Conservation (phyloP, 2,888 invertebrate species). For the Biston betularia region DNA sequence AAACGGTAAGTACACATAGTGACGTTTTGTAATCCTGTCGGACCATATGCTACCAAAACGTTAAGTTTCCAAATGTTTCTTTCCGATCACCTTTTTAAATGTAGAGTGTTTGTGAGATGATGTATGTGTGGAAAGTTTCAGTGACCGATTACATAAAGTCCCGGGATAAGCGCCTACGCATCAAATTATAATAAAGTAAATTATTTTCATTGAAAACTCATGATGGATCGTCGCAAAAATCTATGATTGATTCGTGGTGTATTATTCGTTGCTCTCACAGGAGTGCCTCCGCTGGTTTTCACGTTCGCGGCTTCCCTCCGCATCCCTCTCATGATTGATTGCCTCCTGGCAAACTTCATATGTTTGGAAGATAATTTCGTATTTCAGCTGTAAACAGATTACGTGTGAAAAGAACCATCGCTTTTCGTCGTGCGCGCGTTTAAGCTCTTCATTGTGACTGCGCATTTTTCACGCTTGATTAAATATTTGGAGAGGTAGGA, state of each 20-base stretch:
- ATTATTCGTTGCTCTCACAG: slow-evolving; percentile 82
- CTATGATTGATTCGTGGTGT: slow-evolving; percentile 85
- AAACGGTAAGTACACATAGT: no score
- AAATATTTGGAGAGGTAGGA: slow-evolving; percentile 47
- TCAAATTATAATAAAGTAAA: slow-evolving; percentile 51
- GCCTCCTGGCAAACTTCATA: slow-evolving; percentile 81
- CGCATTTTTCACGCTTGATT: slow-evolving; percentile 66
- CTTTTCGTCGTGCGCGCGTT: slow-evolving; percentile 59
- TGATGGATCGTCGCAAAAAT: slow-evolving; percentile 83
- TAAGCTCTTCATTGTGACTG: slow-evolving; percentile 70
- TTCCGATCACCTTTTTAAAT: slow-evolving; percentile 4
- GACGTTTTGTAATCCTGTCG: not conserved
- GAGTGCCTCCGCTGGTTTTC: slow-evolving; percentile 77
- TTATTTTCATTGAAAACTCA: slow-evolving; percentile 77
- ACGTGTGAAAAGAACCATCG: slow-evolving; percentile 81
- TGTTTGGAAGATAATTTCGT: slow-evolving; percentile 85
- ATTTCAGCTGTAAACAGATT: slow-evolving; percentile 85
- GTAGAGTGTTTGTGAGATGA: slow-evolving; percentile 36
- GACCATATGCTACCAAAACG: not conserved
- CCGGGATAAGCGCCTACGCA: slow-evolving; percentile 45
- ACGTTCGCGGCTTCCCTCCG: slow-evolving; percentile 77
- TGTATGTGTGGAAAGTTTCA: slow-evolving; percentile 44
- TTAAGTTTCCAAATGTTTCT: not conserved
- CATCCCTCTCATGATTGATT: slow-evolving; percentile 79
- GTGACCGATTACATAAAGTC: slow-evolving; percentile 46